phyloP scores from a whole-genome alignment of 2,888 invertebrate species.

The Synergus itoensis region DNA sequence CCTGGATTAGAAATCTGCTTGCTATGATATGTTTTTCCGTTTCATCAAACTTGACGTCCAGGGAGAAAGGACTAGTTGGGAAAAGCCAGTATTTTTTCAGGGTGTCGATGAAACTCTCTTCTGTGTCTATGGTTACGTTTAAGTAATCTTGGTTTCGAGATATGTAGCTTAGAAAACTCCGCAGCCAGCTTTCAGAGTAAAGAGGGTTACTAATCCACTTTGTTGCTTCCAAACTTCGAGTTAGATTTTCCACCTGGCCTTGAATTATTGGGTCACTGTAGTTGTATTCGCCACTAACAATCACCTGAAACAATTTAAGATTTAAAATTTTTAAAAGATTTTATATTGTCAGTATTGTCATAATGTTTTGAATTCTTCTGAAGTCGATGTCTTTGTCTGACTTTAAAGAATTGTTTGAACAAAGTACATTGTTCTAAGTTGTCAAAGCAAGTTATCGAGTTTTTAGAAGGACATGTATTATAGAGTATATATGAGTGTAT shows the following conservation, averaged over 20 bases:
- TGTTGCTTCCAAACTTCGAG: slow-evolving; percentile 88
- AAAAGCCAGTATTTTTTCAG: slow-evolving; percentile 91
- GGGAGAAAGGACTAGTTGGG: slow-evolving; percentile 87
- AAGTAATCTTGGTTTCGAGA: slow-evolving; percentile 85
- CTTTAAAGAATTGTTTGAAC: too few relatives aligned
- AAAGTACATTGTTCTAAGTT: too few relatives aligned
- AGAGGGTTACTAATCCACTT: slow-evolving; percentile 88
- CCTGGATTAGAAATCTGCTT: slow-evolving; percentile 92
- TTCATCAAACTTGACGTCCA: slow-evolving; percentile 91
- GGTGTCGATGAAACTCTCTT: slow-evolving; percentile 85
- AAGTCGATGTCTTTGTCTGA: too few relatives aligned
- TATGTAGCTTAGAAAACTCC: slow-evolving; percentile 89
- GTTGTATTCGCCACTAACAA: slow-evolving; percentile 88
- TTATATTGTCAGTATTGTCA: too few relatives aligned
- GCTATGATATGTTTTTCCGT: slow-evolving; percentile 87
- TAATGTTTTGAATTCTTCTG: too few relatives aligned
- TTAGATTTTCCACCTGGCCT: slow-evolving; percentile 88
- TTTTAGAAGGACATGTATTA: not conserved
- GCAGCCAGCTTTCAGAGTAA: slow-evolving; percentile 93
- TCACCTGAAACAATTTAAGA: slow-evolving; percentile 82
- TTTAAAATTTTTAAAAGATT: not conserved
- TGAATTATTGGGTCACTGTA: slow-evolving; percentile 90
- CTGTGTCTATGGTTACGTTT: slow-evolving; percentile 87
- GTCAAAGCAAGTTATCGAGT: not conserved
- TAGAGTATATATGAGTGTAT: not conserved